These are phyloP conservation scores for Eremobia ochroleuca DNA, from an alignment of 2,888 invertebrate species.

Conservation along the genomic window DNA sequence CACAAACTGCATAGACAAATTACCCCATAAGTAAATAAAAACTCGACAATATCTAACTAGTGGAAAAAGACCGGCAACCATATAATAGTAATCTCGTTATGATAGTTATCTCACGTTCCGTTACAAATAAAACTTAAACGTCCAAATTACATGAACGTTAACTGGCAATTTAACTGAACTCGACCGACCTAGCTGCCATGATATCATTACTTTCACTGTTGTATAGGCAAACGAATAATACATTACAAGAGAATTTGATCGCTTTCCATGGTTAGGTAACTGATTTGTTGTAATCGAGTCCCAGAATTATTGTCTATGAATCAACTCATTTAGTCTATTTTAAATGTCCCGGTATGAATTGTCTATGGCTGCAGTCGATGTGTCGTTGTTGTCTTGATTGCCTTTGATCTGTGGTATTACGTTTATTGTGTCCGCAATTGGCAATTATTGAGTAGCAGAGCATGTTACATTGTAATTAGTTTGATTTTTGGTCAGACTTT, in stretches of 20 bases:
- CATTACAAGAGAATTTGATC: slow-evolving; percentile 67
- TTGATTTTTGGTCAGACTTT: slow-evolving; percentile 6
- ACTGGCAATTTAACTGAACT: slow-evolving; percentile 53
- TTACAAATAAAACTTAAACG: slow-evolving; percentile 58
- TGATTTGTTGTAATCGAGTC: slow-evolving; percentile 59
- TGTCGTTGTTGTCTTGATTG: slow-evolving; percentile 40
- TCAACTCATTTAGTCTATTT: slow-evolving; percentile 57
- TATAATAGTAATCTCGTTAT: slow-evolving; percentile 40
- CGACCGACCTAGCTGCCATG: slow-evolving; percentile 47
- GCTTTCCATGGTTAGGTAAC: slow-evolving; percentile 74
- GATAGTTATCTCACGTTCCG: slow-evolving; percentile 63
- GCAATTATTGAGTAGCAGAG: slow-evolving; percentile 38
- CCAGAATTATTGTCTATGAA: slow-evolving; percentile 60
- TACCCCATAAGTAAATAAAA: slow-evolving; percentile 11
- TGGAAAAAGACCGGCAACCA: slow-evolving; percentile 35
- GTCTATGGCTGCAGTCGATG: slow-evolving; percentile 34
- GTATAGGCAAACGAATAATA: slow-evolving; percentile 64
- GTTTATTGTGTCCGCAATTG: slow-evolving; percentile 40
- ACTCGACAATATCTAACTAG: not conserved
- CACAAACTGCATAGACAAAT: not conserved
- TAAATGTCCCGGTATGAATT: slow-evolving; percentile 46
- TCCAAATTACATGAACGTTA: slow-evolving; percentile 55
- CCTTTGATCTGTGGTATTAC: slow-evolving; percentile 35
- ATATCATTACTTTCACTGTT: slow-evolving; percentile 71
- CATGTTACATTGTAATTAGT: slow-evolving; percentile 3